Conservation (phyloP, 1,140 invertebrate genomes). For the Heterodera carotae region DNA sequence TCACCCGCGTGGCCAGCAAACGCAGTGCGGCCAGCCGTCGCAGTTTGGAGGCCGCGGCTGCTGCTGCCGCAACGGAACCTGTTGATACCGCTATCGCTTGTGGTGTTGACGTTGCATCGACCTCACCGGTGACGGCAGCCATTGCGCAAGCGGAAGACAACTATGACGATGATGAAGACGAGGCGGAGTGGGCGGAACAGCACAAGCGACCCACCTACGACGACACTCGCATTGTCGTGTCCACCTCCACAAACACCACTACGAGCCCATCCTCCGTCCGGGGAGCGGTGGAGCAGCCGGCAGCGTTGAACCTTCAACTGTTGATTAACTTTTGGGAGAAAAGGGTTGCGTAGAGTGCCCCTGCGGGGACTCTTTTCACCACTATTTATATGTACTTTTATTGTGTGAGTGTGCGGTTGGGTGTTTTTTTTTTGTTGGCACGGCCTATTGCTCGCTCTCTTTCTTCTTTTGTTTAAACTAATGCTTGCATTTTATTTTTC, state of each 20-base stretch:
- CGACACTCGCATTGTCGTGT: no score
- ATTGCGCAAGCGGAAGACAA: not conserved
- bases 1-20: not conserved
- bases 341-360: not conserved
- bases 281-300: no score
- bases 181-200: not conserved
- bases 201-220: not conserved
- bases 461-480: no score
- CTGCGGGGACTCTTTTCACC: no score
- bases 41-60: not conserved
- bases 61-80: not conserved
- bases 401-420: no score
- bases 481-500: not conserved
- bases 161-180: not conserved
- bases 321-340: conserved; percentile 3
- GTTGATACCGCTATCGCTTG: no score
- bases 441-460: no score
- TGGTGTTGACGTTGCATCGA: not conserved
- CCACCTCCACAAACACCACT: no score
- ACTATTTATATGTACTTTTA: no score
- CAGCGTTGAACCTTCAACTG: no score
- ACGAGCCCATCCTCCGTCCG: no score
- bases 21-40: not conserved
- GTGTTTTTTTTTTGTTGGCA: no score
- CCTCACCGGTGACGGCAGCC: not conserved